Evolutionary conservation across 2,113 vertebrate species (phyloP), one percentile per base, ranked within the genome.

Genomic region (Sigmodon hispidus): DNA sequence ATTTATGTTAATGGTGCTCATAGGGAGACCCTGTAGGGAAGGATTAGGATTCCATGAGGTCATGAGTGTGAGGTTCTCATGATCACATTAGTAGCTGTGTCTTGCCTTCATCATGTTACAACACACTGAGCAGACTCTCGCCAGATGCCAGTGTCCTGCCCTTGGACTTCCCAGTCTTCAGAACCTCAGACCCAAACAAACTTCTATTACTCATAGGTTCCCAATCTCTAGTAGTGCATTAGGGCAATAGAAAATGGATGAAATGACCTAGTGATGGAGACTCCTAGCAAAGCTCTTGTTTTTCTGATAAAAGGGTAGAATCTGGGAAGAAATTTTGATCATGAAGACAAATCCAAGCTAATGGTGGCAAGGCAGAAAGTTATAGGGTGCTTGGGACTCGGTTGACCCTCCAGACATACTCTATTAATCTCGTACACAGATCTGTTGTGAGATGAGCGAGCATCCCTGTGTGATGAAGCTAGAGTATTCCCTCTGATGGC

Each of bases 361-460:
- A 81, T 50, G 77, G 45, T 45, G 67, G 29, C 1, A 48, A 79
- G 16, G 45, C 87, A 65, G 73, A 57, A 73, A 59, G 79, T 59
- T 40, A 65, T 65, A 31, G 63, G 90, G 77, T 76, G 52, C 34
- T 19, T 8, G 65, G 84, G n/a, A n/a, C 50, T 65, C 48, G 7
- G 24, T 9, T 55, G 59, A 55, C 43, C 9, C 26, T 0, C 0
- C 1, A 4, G 16, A 4, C 4, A 2, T 10, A 34, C 26, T 26
- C 2, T 15, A 0, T 22, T 17, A 36, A 36, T 45, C 10, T 29
- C 75, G 75, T 6, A 5, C 45, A 40, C 12, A 59, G 77, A 52
- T 12, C 21, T 57, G 0, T 19, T n/a, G 21, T 19, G 70, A 34
- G 55, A 61, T 26, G 61, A 36, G 40, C 40, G 45, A 3, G 1